phyloP scores from a whole-genome alignment of 1,140 invertebrate genomes.

The Druon quercuslanigerum region DNA sequence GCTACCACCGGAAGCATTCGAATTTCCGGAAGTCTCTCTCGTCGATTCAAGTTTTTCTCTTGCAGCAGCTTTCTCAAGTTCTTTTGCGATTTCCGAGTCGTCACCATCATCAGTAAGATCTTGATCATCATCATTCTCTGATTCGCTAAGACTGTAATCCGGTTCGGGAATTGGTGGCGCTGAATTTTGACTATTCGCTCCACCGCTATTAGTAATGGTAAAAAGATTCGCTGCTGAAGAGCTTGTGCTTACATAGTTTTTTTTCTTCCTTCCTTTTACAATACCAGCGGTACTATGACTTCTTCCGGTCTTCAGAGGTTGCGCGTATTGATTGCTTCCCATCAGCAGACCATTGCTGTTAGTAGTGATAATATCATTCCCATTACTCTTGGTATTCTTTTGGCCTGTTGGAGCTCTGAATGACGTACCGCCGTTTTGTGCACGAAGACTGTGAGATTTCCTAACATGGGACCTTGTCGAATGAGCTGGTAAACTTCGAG shows the following conservation, averaged over 20 bases:
- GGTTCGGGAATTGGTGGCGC: constrained; percentile 91
- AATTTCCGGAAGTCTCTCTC: constrained; percentile 71
- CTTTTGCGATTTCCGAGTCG: constrained; percentile 74
- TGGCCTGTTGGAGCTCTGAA: constrained; percentile 65
- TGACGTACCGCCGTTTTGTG: constrained; percentile 68
- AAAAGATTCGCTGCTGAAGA: constrained; percentile 69
- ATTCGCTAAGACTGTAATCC: constrained; percentile 91
- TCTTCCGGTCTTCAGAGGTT: constrained; percentile 79
- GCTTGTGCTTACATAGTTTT: constrained; percentile 65
- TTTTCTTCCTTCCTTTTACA: constrained; percentile 69
- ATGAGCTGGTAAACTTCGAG: constrained; percentile 78
- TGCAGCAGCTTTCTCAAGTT: constrained; percentile 70
- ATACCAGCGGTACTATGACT: constrained; percentile 77
- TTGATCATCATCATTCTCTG: constrained; percentile 75
- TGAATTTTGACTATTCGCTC: constrained; percentile 37
- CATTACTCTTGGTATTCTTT: constrained; percentile 40
- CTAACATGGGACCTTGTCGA: constrained; percentile 77
- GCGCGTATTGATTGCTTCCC: constrained; percentile 80
- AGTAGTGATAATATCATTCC: constrained; percentile 60
- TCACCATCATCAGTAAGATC: constrained; percentile 78
- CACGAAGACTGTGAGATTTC: constrained; percentile 80
- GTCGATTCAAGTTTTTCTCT: constrained; percentile 71
- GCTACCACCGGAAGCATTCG: constrained; percentile 72
- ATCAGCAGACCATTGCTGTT: constrained; percentile 55
- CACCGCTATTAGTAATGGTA: constrained; percentile 44